A percentile compares a stretch with the other conserved stretches of the same genome.
Evolutionary conservation across 1,140 invertebrate species (phyloP).

Genomic region (Holotrichia oblita): DNA sequence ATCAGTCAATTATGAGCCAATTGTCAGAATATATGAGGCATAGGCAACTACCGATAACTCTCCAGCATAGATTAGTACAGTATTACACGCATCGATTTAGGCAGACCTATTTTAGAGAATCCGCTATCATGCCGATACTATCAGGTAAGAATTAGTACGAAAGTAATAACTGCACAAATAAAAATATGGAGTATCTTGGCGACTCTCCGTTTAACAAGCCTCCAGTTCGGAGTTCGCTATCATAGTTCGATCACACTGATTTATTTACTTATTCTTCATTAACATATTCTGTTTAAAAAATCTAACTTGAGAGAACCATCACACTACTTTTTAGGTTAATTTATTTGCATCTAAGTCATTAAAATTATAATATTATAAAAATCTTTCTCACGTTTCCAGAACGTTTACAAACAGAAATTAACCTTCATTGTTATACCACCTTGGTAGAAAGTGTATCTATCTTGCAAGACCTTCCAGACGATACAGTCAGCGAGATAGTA

Average conservation of each 20-base stretch:
- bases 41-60: conserved; percentile 48
- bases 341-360: too few relatives aligned
- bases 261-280: background rate
- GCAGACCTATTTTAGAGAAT: conserved; percentile 51
- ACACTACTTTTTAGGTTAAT: too few relatives aligned
- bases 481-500: conserved; percentile 49
- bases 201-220: conserved; percentile 4
- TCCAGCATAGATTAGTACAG: conserved; percentile 46
- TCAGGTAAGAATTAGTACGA: conserved; percentile 15
- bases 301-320: too few relatives aligned
- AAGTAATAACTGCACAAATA: too few relatives aligned
- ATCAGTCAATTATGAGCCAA: conserved; percentile 51
- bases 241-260: background rate
- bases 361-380: background rate
- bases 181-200: too few relatives aligned
- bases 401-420: conserved; percentile 52
- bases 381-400: conserved; percentile 41
- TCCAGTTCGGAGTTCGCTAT: background rate
- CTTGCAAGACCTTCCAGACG: conserved; percentile 48
- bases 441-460: conserved; percentile 53
- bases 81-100: conserved; percentile 53
- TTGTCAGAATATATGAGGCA: conserved; percentile 51
- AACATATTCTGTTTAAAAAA: too few relatives aligned
- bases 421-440: conserved; percentile 50
- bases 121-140: conserved; percentile 28